phyloP scores from a whole-genome alignment of 1,140 invertebrate genomes.

The Lamellibrachia luymesi region DNA sequence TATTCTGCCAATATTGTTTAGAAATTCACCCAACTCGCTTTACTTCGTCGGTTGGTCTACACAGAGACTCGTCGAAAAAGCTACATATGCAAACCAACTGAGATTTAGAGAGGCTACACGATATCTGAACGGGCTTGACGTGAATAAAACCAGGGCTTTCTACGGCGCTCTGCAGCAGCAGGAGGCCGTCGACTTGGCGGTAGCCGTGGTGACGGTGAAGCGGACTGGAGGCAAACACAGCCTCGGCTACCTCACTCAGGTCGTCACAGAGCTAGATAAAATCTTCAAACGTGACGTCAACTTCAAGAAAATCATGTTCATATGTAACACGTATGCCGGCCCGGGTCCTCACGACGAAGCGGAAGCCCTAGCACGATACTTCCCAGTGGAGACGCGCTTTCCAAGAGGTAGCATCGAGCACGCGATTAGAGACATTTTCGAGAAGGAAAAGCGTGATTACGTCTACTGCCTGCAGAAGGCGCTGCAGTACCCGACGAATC shows the following conservation, averaged over 20 bases:
- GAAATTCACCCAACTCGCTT: background rate
- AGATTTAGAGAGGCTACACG: background rate
- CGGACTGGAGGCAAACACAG: background rate
- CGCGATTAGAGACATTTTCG: slow-evolving; percentile 13
- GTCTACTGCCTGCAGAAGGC: slow-evolving; percentile 40
- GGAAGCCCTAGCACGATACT: background rate
- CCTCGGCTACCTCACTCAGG: slow-evolving; percentile 15
- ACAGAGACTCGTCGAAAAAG: background rate
- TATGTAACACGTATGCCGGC: slow-evolving; percentile 17
- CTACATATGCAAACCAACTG: background rate
- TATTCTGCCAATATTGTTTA: slow-evolving; percentile 3
- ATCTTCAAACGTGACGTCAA: background rate
- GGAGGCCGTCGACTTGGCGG: background rate
- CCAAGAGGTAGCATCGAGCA: slow-evolving; percentile 2
- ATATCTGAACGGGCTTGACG: background rate
- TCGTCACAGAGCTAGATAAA: slow-evolving; percentile 13
- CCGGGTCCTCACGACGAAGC: slow-evolving; percentile 10
- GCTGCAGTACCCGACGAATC: slow-evolving; percentile 33
- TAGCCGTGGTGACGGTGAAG: slow-evolving; percentile 9
- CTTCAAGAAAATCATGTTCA: slow-evolving; percentile 2
- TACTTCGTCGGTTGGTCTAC: slow-evolving; percentile 6
- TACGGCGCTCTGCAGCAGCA: background rate
- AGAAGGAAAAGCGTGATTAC: slow-evolving; percentile 45
- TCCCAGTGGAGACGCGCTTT: background rate
- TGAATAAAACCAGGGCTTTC: background rate